Evolutionary conservation across 2,113 vertebrate genomes (phyloP).

Genomic region (Calidris pugnax): DNA sequence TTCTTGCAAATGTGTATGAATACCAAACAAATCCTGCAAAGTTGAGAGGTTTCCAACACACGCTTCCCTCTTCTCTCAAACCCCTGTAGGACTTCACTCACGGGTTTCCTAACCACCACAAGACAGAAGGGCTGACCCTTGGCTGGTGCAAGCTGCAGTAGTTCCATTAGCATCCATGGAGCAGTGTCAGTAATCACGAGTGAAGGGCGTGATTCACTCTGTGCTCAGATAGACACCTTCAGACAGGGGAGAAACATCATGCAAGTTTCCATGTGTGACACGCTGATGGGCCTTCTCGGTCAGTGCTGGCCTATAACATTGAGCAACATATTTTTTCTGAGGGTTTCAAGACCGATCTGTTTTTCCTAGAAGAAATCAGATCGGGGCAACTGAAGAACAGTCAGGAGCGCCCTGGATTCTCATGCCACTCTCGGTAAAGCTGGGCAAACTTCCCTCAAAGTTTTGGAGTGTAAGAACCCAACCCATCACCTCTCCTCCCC

Average conservation of each 20-base stretch:
- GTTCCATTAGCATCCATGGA: background rate
- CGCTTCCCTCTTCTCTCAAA: background rate
- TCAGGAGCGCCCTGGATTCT: background rate
- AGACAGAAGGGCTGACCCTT: background rate
- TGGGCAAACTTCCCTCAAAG: background rate
- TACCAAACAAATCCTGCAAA: slow-evolving; percentile 28
- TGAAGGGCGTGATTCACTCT: background rate
- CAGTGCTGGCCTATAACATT: background rate
- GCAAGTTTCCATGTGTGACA: background rate
- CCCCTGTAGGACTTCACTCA: background rate
- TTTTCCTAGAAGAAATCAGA: slow-evolving; percentile 28
- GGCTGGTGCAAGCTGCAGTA: background rate
- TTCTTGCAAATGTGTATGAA: slow-evolving; percentile 57
- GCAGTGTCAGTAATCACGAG: background rate
- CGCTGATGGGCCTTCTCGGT: background rate
- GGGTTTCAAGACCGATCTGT: background rate
- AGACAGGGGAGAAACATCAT: background rate
- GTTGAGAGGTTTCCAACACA: background rate
- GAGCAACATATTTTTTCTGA: background rate
- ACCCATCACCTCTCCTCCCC: background rate
- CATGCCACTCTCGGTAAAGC: slow-evolving; percentile 4
- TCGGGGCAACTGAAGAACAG: background rate
- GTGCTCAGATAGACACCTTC: background rate
- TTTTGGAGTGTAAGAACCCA: background rate
- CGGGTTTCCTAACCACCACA: slow-evolving; percentile 22